Conservation (phyloP, 2,888 invertebrate genomes). For the Maniola hyperantus region DNA sequence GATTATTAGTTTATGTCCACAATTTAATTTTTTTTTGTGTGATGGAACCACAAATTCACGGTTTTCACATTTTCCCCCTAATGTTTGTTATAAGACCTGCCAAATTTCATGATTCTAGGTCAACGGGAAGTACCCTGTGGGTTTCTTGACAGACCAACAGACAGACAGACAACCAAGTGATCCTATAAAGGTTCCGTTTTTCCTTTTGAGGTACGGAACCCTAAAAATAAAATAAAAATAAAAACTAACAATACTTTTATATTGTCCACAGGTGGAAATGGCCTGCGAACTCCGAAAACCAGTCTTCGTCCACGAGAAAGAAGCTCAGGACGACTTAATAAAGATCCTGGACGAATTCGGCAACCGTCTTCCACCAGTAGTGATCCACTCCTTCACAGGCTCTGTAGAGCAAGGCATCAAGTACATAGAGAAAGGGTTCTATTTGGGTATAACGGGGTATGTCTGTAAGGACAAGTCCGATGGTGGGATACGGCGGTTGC, state of each 20-base stretch:
- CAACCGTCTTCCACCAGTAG: slow-evolving; percentile 87
- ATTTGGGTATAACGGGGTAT: slow-evolving; percentile 90
- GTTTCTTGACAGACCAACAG: too few species aligned
- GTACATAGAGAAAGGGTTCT: slow-evolving; percentile 93
- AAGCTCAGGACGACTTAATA: slow-evolving; percentile 93
- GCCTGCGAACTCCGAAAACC: slow-evolving; percentile 94
- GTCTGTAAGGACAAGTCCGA: slow-evolving; percentile 96
- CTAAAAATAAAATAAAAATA: too few species aligned
- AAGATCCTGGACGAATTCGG: slow-evolving; percentile 83
- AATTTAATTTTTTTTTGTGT: too few species aligned
- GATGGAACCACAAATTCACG: too few species aligned
- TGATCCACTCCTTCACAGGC: slow-evolving; percentile 96
- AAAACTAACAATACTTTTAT: not conserved
- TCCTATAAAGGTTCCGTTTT: too few species aligned
- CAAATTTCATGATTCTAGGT: too few species aligned
- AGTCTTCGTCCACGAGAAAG: slow-evolving; percentile 94
- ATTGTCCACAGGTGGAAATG: slow-evolving; percentile 86
- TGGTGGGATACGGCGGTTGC: slow-evolving; percentile 91
- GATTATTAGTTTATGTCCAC: too few species aligned
- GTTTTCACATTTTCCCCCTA: too few species aligned
- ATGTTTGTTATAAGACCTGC: too few species aligned
- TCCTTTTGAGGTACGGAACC: too few species aligned
- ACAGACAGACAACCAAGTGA: too few species aligned
- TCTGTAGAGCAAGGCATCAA: slow-evolving; percentile 89
- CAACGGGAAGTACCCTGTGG: too few species aligned